A percentile compares a stretch with the other conserved stretches of the same genome.
These are phyloP conservation scores for Zeus faber DNA, from an alignment of 2,113 vertebrate genomes.

Conservation along the genomic window DNA sequence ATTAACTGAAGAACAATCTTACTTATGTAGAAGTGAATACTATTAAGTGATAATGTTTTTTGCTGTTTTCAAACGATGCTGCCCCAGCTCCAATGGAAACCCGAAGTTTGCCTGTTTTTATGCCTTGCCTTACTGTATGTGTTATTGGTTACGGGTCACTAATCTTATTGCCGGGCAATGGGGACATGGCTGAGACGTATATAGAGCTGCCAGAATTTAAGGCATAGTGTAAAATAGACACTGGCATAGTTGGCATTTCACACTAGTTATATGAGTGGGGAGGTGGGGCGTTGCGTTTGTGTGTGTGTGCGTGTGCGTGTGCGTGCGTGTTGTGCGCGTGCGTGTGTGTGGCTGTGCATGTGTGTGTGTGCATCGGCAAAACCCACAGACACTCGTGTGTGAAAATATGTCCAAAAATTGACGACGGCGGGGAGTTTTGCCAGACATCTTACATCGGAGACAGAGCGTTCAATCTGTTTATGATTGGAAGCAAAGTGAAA, in stretches of 20 bases:
- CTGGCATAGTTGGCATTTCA: conserved; percentile 5
- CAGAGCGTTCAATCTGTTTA: too few species aligned
- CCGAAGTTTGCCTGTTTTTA: too few species aligned
- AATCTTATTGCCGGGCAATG: too few species aligned
- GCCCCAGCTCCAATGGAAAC: too few species aligned
- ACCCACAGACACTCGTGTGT: conserved; percentile 20
- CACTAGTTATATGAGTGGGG: conserved; percentile 1
- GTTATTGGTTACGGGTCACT: too few species aligned
- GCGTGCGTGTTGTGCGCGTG: conserved; percentile 5
- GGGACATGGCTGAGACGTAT: neutral
- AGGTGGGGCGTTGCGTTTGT: neutral
- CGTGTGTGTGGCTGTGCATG: conserved; percentile 1
- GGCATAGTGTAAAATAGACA: conserved; percentile 7
- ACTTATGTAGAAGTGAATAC: too few species aligned
- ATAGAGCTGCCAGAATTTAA: conserved; percentile 7
- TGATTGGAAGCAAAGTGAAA: too few species aligned
- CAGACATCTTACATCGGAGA: neutral
- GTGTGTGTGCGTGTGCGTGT: conserved; percentile 3
- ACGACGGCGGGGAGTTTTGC: neutral
- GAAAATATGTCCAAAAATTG: conserved; percentile 15
- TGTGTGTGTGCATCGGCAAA: neutral
- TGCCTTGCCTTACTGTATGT: too few species aligned
- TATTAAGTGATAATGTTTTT: too few species aligned
- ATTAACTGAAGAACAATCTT: too few species aligned
- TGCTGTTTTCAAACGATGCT: too few species aligned